Conservation (phyloP, 1,140 invertebrate genomes). For the Brachionus sp. region DNA sequence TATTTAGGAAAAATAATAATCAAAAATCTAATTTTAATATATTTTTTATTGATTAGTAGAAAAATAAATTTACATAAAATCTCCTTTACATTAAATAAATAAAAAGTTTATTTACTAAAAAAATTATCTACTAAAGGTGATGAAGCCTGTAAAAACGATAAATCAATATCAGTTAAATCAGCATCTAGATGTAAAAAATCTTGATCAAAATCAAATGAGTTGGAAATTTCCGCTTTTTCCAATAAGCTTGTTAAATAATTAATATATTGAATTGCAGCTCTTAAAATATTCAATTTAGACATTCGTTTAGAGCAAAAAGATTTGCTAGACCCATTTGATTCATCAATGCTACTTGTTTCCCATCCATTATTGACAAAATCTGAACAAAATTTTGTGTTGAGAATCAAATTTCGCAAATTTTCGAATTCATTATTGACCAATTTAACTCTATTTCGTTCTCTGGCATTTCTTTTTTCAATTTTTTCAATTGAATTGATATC, state of each 20-base stretch:
- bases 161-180: slow-evolving; percentile 10
- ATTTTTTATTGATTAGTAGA: not conserved
- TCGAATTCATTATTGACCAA: slow-evolving; percentile 40
- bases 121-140: not conserved
- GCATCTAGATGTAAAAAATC: not conserved
- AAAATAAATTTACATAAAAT: not conserved
- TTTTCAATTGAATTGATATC: not conserved
- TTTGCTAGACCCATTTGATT: not conserved
- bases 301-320: not conserved
- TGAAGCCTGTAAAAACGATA: not conserved
- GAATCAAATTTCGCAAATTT: not conserved
- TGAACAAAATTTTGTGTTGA: not conserved
- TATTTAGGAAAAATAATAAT: too few species aligned
- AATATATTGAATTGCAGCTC: slow-evolving; percentile 18
- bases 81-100: not conserved
- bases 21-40: too few species aligned
- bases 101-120: not conserved
- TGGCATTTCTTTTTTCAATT: slow-evolving; percentile 37
- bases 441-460: slow-evolving; percentile 34
- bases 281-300: slow-evolving; percentile 24
- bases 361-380: not conserved
- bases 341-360: slow-evolving; percentile 16
- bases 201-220: not conserved
- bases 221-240: not conserved
- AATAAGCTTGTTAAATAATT: not conserved